A percentile compares a stretch with the other conserved stretches of the same genome.
These are phyloP conservation scores for Cephalopachus bancanus DNA, from an alignment of 2,797 vertebrate species.

Conservation along the genomic window DNA sequence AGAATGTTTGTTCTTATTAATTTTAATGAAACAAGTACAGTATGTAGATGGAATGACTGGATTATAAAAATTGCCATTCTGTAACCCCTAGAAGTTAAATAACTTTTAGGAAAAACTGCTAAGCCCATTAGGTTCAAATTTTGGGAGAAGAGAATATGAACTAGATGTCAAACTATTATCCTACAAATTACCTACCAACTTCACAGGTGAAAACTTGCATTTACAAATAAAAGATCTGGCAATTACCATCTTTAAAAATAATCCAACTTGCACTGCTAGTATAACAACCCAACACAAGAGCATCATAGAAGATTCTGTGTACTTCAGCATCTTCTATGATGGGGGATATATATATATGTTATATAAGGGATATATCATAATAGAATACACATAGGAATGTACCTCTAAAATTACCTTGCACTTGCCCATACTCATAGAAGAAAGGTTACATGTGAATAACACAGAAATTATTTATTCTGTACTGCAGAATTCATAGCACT, in stretches of 20 bases:
- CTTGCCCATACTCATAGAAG: background rate
- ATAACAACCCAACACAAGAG: background rate
- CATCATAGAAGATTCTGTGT: too few species aligned
- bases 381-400: background rate
- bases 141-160: background rate
- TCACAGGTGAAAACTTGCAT: background rate
- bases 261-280: background rate
- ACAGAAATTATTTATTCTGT: background rate
- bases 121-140: background rate
- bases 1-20: background rate
- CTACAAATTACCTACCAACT: background rate
- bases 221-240: background rate
- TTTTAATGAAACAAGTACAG: background rate
- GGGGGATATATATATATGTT: background rate
- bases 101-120: background rate
- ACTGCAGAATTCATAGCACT: background rate
- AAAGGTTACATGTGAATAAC: background rate
- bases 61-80: constrained; percentile 25
- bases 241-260: background rate
- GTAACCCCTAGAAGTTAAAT: constrained; percentile 38
- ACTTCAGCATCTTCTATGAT: background rate
- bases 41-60: background rate
- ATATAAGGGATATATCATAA: background rate
- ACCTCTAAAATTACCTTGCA: background rate
- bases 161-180: background rate